Evolutionary conservation across 2,797 vertebrate genomes (phyloP).

Genomic region (Perodicticus potto): DNA sequence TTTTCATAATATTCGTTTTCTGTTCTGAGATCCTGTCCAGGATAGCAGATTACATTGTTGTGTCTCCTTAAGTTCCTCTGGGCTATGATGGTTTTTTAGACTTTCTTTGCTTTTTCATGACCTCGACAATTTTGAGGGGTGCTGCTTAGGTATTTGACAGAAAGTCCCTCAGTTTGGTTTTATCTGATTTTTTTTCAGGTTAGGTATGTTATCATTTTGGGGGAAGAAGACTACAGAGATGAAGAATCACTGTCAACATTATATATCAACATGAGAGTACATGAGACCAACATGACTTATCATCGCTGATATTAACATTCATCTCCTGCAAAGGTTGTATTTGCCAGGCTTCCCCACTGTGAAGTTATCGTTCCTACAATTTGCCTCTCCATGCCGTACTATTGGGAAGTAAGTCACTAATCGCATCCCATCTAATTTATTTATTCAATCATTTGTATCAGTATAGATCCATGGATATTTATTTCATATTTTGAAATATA

Average conservation of each 20-base stretch:
- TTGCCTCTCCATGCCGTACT: not conserved
- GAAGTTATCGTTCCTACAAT: not conserved
- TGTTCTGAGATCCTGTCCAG: not conserved
- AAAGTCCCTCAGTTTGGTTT: not conserved
- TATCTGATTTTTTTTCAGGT: not conserved
- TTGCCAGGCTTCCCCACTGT: not conserved
- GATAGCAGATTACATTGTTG: not conserved
- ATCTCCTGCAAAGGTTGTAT: not conserved
- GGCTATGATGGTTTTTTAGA: not conserved
- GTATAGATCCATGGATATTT: not conserved
- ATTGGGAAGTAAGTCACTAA: not conserved
- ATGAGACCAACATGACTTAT: not conserved
- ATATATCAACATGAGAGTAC: not conserved
- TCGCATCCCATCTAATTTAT: not conserved
- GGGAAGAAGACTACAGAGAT: not conserved
- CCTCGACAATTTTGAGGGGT: not conserved
- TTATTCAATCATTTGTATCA: not conserved
- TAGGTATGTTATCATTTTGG: not conserved
- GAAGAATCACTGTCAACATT: not conserved
- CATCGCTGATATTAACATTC: not conserved
- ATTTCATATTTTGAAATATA: not conserved
- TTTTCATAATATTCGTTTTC: not conserved
- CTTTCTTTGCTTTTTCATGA: not conserved
- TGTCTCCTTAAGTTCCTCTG: not conserved
- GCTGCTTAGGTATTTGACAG: not conserved